A percentile compares a stretch with the other conserved stretches of the same genome.
phyloP scores from a whole-genome alignment of 2,797 vertebrate species.

The Remorina albescens region DNA sequence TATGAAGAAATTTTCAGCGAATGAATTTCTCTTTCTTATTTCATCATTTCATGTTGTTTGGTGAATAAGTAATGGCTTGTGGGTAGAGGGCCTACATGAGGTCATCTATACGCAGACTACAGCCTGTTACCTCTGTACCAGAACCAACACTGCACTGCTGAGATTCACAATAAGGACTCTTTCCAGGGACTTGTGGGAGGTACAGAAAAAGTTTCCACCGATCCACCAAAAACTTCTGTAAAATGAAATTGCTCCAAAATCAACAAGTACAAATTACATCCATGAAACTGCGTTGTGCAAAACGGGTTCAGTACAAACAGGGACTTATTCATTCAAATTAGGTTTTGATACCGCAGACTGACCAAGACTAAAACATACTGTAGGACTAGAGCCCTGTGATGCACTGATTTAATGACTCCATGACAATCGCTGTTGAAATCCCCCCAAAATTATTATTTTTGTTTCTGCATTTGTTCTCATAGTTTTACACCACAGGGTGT shows the following conservation, averaged over 20 bases:
- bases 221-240: background rate
- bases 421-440: too few relatives aligned
- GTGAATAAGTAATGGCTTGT: conserved; percentile 28
- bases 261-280: background rate
- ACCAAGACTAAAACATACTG: too few relatives aligned
- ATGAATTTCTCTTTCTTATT: conserved; percentile 52
- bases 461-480: too few relatives aligned
- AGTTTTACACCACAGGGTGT: too few relatives aligned
- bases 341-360: background rate
- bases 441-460: too few relatives aligned
- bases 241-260: background rate
- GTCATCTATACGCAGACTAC: conserved; percentile 35
- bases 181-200: background rate
- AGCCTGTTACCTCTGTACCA: conserved; percentile 15
- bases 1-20: conserved; percentile 45
- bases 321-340: background rate
- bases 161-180: background rate
- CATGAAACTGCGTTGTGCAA: background rate
- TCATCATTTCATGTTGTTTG: conserved; percentile 15
- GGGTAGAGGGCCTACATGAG: conserved; percentile 33
- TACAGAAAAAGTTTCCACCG: background rate
- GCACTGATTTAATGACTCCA: background rate
- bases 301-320: too few relatives aligned
- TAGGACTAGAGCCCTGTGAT: background rate
- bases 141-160: background rate